A percentile compares a stretch with the other conserved stretches of the same genome.
Conservation (phyloP, 2,113 vertebrate genomes). For the Panthera leo region DNA sequence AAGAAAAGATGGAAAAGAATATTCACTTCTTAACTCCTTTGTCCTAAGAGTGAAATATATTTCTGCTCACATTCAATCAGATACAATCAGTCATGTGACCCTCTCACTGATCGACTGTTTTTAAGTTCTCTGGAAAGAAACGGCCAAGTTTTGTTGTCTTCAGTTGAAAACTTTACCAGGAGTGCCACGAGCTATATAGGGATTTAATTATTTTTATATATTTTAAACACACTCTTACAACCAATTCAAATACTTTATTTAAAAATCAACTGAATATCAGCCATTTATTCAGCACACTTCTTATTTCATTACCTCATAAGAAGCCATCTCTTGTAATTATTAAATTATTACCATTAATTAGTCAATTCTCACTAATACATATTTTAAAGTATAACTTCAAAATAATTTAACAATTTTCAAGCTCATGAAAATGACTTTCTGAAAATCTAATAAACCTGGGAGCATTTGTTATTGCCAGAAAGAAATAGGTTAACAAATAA, state of each 20-base stretch:
- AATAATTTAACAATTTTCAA: constrained; percentile 28
- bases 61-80: background rate
- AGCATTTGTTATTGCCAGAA: background rate
- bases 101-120: background rate
- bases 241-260: background rate
- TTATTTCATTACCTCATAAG: background rate
- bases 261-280: background rate
- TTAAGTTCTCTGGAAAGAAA: background rate
- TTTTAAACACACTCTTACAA: background rate
- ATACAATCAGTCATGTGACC: background rate
- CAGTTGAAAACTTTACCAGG: background rate
- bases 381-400: constrained; percentile 36
- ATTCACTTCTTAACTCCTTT: background rate
- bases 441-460: background rate
- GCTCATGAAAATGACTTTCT: background rate
- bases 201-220: background rate
- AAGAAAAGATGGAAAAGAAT: background rate
- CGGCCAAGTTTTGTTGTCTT: background rate
- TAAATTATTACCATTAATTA: constrained; percentile 20
- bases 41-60: background rate
- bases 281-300: background rate
- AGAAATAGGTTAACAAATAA: background rate
- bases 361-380: background rate
- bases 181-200: background rate
- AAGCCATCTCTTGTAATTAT: background rate